Evolutionary conservation across 2,797 vertebrate genomes (phyloP).

Genomic region (Scolopax rusticola): DNA sequence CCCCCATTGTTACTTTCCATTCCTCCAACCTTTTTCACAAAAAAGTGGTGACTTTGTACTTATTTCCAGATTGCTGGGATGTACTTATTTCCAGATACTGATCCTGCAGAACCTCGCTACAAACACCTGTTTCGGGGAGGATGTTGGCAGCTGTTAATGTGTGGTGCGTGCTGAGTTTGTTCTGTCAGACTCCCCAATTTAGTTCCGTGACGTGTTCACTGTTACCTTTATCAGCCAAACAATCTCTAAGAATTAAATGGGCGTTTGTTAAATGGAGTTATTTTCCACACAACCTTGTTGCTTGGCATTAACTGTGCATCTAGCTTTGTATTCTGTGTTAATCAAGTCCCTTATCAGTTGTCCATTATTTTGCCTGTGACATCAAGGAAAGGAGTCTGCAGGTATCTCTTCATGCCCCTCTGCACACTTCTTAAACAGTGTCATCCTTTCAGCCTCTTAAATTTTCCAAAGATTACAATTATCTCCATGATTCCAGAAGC

Average conservation of each 20-base stretch:
- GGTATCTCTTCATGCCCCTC: not conserved
- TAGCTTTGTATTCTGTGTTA: not conserved
- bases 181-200: not conserved
- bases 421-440: not conserved
- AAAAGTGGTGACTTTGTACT: not conserved
- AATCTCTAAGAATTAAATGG: not conserved
- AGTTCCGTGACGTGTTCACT: not conserved
- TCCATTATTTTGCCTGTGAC: not conserved
- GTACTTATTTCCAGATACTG: not conserved
- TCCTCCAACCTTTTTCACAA: not conserved
- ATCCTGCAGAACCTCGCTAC: not conserved
- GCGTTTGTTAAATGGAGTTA: not conserved
- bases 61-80: not conserved
- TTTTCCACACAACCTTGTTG: not conserved
- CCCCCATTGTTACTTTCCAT: not conserved
- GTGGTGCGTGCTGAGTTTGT: not conserved
- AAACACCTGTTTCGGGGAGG: not conserved
- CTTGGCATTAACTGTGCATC: not conserved
- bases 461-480: not conserved
- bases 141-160: not conserved
- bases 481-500: not conserved
- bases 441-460: not conserved
- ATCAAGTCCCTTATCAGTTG: not conserved
- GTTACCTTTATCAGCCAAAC: not conserved
- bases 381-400: not conserved